Conservation (phyloP, 2,797 vertebrate species). For the Centropyge bicolor region DNA sequence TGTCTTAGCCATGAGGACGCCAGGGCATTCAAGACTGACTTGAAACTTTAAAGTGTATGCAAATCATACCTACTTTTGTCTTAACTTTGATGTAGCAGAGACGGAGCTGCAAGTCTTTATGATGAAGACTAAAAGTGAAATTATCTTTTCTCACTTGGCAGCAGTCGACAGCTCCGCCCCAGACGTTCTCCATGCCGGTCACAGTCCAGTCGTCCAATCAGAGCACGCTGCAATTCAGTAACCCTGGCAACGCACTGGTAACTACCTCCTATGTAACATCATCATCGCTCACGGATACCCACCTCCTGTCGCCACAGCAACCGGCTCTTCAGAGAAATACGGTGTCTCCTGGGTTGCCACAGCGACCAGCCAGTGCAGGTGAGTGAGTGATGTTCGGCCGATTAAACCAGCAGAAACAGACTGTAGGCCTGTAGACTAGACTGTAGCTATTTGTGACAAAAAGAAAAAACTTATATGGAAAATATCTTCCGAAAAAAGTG, state of each 20-base stretch:
- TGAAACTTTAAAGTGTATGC: not conserved
- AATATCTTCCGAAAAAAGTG: no score
- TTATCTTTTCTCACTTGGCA: slow-evolving; percentile 47
- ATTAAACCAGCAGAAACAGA: slow-evolving; percentile 19
- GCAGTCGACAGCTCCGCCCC: slow-evolving; percentile 92
- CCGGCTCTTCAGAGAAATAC: slow-evolving; percentile 94
- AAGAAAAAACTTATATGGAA: not conserved
- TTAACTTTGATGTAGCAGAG: not conserved
- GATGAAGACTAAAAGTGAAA: slow-evolving; percentile 5
- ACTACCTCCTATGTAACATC: slow-evolving; percentile 97
- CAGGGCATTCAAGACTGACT: no score
- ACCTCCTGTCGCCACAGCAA: slow-evolving; percentile 97
- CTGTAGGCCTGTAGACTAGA: not conserved
- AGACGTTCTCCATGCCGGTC: slow-evolving; percentile 97
- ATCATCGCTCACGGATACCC: slow-evolving; percentile 92
- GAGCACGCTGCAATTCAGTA: slow-evolving; percentile 96
- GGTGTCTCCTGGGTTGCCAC: slow-evolving; percentile 95
- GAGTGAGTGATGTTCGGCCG: slow-evolving; percentile 59
- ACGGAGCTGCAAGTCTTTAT: not conserved
- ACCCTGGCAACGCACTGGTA: slow-evolving; percentile 92
- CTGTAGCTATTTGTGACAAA: not conserved
- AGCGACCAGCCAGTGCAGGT: slow-evolving; percentile 98
- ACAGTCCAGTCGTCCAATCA: slow-evolving; percentile 96
- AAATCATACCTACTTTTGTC: not conserved
- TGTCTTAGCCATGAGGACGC: no score